phyloP scores from a whole-genome alignment of 2,797 vertebrate genomes.

The Enteromius argenteus region DNA sequence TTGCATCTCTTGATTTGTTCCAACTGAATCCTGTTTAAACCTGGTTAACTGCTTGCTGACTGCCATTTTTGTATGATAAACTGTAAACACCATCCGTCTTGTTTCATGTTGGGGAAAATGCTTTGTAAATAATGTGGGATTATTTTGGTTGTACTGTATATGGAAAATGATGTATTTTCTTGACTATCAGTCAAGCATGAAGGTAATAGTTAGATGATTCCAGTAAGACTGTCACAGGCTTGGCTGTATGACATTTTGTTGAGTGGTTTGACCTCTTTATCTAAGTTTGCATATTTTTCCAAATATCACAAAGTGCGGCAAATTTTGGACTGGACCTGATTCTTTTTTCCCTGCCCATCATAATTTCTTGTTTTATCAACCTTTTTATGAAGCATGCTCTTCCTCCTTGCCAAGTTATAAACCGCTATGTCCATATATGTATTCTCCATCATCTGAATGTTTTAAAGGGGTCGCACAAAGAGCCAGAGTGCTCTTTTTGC shows the following conservation, averaged over 20 bases:
- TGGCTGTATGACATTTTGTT: constrained; percentile 31
- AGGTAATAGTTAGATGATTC: constrained; percentile 22
- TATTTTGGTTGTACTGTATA: constrained; percentile 33
- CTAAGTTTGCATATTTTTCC: constrained; percentile 66
- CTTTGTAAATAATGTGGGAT: constrained; percentile 43
- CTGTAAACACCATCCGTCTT: constrained; percentile 9
- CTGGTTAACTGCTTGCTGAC: not conserved
- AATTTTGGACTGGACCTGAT: constrained; percentile 34
- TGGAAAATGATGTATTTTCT: constrained; percentile 30
- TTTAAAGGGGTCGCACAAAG: constrained; percentile 70
- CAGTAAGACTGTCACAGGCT: constrained; percentile 31
- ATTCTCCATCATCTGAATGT: constrained; percentile 60
- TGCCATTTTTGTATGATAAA: constrained; percentile 10
- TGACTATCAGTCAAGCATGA: constrained; percentile 26
- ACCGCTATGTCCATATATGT: not conserved
- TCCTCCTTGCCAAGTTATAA: not conserved
- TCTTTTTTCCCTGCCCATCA: not conserved
- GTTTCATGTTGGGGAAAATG: constrained; percentile 19
- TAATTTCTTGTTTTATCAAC: constrained; percentile 53
- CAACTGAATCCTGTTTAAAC: constrained; percentile 5
- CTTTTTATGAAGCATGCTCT: constrained; percentile 52
- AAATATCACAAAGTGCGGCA: constrained; percentile 70
- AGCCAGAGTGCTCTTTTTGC: constrained; percentile 72
- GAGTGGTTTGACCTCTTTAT: constrained; percentile 51
- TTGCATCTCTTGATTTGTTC: constrained; percentile 30